Evolutionary conservation across 2,113 vertebrate species (phyloP), one percentile per base, ranked within the genome.

Genomic region (Lichenostomus cassidix): DNA sequence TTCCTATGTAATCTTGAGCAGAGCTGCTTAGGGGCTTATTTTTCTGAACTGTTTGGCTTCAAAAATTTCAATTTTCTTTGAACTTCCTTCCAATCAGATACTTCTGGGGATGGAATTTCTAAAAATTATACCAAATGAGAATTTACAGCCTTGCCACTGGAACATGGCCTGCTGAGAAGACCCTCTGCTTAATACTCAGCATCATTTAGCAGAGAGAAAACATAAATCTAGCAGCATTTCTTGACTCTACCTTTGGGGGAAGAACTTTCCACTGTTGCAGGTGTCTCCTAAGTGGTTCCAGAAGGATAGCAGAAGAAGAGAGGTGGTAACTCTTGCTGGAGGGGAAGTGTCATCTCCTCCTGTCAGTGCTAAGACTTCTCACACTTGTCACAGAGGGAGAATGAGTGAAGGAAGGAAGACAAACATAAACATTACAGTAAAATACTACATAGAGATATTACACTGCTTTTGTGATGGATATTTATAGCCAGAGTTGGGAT

Each of bases 161-260:
- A 90, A 86, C 0, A 0, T 0, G 67, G 42, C 42, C 55, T 56
- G 33, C 58, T 28, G 44, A n/a, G 62, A 87, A 89, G 46, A 86
- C 15, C 18, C 67, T 68, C 50, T 73, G 69, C 47, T 93, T 85
- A 95, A 88, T 56, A 80, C 73, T 87, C 85, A 81, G 65, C 16
- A 55, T 44, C 90, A 70, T 80, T 90, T 81, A 94, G 93, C 59
- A 93, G 65, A 89, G 76, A 95, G 81, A 94, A 97, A 95, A 83
- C 42, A 27, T 71, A 77, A 76, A 91, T 87, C 90, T 79, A 86
- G 86, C 47, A 89, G 77, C 10, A 2, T 68, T 86, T 77, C 63
- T 89, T 75, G n/a, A 88, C 9, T 62, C 80, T 83, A 42, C 82
- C 87, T 97, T 65, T 87, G 84, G 87, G 83, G 46, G 78, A 92